These are phyloP conservation scores for Planiliza haematocheilus DNA, from an alignment of 2,113 vertebrate genomes.

Conservation along the genomic window DNA sequence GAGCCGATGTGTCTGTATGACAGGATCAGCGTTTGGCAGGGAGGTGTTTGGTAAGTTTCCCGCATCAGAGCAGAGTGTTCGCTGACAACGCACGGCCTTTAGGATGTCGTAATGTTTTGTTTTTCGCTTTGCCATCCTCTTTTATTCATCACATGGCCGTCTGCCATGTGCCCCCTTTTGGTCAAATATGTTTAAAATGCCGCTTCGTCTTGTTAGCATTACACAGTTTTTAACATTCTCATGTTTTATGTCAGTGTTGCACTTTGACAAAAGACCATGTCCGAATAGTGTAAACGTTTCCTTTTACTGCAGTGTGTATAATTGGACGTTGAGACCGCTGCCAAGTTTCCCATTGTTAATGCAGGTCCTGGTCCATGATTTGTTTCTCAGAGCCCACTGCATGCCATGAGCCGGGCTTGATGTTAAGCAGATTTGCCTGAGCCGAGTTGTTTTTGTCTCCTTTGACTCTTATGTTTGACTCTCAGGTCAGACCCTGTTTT, in stretches of 20 bases:
- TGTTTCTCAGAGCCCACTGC: conserved; percentile 19
- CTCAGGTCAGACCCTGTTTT: conserved; percentile 29
- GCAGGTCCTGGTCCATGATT: conserved; percentile 33
- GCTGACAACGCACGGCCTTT: conserved; percentile 41
- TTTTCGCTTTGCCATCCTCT: conserved; percentile 6
- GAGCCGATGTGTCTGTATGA: conserved; percentile 61
- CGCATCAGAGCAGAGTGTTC: conserved; percentile 24
- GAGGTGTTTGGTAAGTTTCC: conserved; percentile 66
- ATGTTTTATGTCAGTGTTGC: conserved; percentile 14
- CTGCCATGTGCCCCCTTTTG: conserved; percentile 3
- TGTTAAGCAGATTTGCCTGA: conserved; percentile 51
- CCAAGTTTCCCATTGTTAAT: conserved; percentile 55
- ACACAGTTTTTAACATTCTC: background rate
- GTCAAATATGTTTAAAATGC: conserved; percentile 1
- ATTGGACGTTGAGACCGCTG: conserved; percentile 29
- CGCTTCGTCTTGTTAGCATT: background rate
- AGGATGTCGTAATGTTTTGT: background rate
- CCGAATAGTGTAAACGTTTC: conserved; percentile 42
- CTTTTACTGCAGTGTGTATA: conserved; percentile 31
- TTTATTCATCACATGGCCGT: conserved; percentile 13
- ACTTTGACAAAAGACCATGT: conserved; percentile 24
- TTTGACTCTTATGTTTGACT: conserved; percentile 28
- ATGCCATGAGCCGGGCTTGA: conserved; percentile 48
- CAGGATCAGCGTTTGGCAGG: conserved; percentile 75
- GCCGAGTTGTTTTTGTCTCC: conserved; percentile 6